Evolutionary conservation across 2,113 vertebrate genomes (phyloP).

Genomic region (Thunnus maccoyii): DNA sequence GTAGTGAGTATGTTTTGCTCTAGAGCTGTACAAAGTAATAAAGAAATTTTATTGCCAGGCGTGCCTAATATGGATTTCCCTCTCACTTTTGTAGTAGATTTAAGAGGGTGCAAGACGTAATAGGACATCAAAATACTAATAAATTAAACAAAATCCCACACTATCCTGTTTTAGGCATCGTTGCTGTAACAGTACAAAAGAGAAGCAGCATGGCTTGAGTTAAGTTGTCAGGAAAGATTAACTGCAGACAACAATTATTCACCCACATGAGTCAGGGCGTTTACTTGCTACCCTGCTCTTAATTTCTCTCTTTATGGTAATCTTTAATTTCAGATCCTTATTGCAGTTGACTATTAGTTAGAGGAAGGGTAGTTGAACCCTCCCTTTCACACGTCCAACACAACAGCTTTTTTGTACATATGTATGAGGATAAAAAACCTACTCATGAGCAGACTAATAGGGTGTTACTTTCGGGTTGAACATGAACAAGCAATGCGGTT

Average conservation of each 20-base stretch:
- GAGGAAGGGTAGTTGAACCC: neutral
- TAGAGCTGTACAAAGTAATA: neutral
- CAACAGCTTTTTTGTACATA: neutral
- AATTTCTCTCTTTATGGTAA: neutral
- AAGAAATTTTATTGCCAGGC: neutral
- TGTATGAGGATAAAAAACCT: too few species aligned
- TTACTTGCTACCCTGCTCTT: too few species aligned
- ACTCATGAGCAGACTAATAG: neutral
- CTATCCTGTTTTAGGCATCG: neutral
- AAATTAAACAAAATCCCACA: neutral
- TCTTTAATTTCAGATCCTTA: neutral
- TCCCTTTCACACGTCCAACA: neutral
- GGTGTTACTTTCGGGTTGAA: neutral
- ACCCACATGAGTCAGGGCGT: too few species aligned
- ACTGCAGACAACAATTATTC: too few species aligned
- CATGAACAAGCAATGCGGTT: conserved; percentile 5
- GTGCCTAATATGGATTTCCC: neutral
- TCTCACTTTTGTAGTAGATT: neutral
- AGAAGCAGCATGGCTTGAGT: neutral
- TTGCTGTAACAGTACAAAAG: neutral
- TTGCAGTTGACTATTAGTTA: neutral
- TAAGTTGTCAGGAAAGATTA: neutral
- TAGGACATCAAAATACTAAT: neutral
- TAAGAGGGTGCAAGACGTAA: neutral
- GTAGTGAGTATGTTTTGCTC: neutral